These are phyloP conservation scores for Dromas ardeola DNA, from an alignment of 2,113 vertebrate genomes.

Conservation along the genomic window DNA sequence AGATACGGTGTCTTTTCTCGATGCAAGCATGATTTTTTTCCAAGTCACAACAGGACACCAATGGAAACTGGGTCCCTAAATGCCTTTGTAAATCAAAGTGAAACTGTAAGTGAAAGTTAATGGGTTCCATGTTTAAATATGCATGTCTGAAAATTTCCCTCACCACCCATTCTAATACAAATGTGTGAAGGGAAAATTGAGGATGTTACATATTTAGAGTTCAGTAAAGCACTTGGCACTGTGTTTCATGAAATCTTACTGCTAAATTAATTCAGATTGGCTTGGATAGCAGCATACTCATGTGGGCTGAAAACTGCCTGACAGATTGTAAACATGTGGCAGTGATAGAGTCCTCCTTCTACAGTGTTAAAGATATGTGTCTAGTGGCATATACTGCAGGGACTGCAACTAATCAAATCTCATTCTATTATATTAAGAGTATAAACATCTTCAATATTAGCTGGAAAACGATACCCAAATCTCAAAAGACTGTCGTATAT, in stretches of 20 bases:
- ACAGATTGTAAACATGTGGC: slow-evolving; percentile 46
- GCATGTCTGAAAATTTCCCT: slow-evolving; percentile 18
- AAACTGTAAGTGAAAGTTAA: slow-evolving; percentile 33
- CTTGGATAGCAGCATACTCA: slow-evolving; percentile 15
- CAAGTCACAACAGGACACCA: neutral
- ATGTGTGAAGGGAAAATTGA: slow-evolving; percentile 29
- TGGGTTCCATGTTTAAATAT: neutral
- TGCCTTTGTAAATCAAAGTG: slow-evolving; percentile 5
- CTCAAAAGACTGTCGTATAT: neutral
- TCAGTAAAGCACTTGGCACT: slow-evolving; percentile 38
- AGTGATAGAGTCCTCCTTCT: neutral
- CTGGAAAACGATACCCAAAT: neutral
- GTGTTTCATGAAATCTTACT: neutral
- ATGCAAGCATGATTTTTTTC: neutral
- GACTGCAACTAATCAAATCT: neutral
- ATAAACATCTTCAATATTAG: neutral
- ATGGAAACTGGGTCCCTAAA: neutral
- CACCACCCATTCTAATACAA: neutral
- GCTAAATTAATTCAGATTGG: slow-evolving; percentile 41
- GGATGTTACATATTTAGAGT: slow-evolving; percentile 9
- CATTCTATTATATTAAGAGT: neutral
- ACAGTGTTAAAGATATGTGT: neutral
- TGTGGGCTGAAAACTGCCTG: slow-evolving; percentile 53
- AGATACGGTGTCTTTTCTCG: neutral
- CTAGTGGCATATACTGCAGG: neutral